Evolutionary conservation across 2,888 invertebrate genomes (phyloP).

Genomic region (Megaustenia siamemsis): DNA sequence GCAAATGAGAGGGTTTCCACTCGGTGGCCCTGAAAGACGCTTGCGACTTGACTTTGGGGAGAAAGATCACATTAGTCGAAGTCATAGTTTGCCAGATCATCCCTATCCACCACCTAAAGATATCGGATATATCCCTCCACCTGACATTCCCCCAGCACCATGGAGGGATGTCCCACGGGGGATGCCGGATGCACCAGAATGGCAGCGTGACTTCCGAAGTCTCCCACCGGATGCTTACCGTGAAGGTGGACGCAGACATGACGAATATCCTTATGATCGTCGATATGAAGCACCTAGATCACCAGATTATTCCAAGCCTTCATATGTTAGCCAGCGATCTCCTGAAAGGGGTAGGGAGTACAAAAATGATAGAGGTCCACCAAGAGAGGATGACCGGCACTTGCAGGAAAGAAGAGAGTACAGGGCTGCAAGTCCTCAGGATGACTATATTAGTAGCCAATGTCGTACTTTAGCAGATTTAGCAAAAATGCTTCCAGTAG

Average conservation of each 20-base stretch:
- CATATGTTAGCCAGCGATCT: conserved; percentile 41
- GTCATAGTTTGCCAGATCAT: conserved; percentile 49
- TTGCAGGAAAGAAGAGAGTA: conserved; percentile 54
- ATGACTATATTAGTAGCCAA: conserved; percentile 45
- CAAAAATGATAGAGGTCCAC: conserved; percentile 46
- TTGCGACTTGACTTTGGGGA: conserved; percentile 98
- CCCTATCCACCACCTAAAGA: conserved; percentile 48
- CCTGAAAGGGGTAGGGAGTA: conserved; percentile 55
- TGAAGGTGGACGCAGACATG: conserved; percentile 57
- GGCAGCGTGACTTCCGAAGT: conserved; percentile 60
- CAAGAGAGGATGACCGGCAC: conserved; percentile 62
- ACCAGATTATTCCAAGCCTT: conserved; percentile 42
- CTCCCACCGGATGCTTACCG: conserved; percentile 46
- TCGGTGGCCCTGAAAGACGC: conserved; percentile 94
- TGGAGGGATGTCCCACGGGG: conserved; percentile 41
- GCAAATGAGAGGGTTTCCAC: conserved; percentile 79
- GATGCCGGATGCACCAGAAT: conserved; percentile 59
- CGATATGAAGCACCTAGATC: conserved; percentile 33
- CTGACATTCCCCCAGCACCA: conserved; percentile 48
- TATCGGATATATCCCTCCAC: conserved; percentile 37
- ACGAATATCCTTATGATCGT: conserved; percentile 55
- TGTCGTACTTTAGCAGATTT: conserved; percentile 75
- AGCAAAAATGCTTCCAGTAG: conserved; percentile 82
- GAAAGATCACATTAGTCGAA: conserved; percentile 81
- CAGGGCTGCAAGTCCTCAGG: conserved; percentile 47